These are phyloP conservation scores for Alaudala cheleensis DNA, from an alignment of 2,113 vertebrate species.

Conservation along the genomic window DNA sequence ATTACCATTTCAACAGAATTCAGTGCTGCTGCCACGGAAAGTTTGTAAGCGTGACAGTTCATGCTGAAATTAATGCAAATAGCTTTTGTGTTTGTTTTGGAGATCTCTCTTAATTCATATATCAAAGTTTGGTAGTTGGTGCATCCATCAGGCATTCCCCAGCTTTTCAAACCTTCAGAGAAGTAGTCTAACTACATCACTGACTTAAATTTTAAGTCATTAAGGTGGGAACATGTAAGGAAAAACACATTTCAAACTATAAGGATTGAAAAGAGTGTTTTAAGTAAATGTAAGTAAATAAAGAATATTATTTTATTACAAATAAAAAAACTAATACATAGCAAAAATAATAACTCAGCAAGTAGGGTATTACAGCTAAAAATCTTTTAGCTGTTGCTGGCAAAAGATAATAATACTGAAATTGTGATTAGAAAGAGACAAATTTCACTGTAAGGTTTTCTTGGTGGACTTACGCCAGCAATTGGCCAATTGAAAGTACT, in stretches of 20 bases:
- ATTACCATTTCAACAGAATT: slow-evolving; percentile 65
- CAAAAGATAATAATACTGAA: background rate
- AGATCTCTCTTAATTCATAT: slow-evolving; percentile 58
- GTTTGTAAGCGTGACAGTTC: slow-evolving; percentile 54
- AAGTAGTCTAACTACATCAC: slow-evolving; percentile 10
- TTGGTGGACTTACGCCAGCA: background rate
- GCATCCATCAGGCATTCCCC: slow-evolving; percentile 44
- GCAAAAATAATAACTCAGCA: background rate
- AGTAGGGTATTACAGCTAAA: background rate
- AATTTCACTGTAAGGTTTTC: background rate
- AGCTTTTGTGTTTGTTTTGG: slow-evolving; percentile 60
- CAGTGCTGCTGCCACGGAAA: slow-evolving; percentile 48
- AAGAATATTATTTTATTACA: background rate
- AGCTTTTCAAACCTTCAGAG: slow-evolving; percentile 31
- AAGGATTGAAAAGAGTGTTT: background rate
- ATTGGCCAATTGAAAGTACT: background rate
- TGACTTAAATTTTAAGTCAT: slow-evolving; percentile 29
- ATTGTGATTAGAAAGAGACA: background rate
- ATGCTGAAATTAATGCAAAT: slow-evolving; percentile 61
- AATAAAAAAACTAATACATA: background rate
- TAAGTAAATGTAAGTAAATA: background rate
- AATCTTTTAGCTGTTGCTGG: slow-evolving; percentile 1
- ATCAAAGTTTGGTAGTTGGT: slow-evolving; percentile 45
- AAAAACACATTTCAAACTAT: background rate
- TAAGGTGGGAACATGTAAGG: background rate